phyloP scores from a whole-genome alignment of 2,113 vertebrate genomes.

The Pseudopipra pipra region DNA sequence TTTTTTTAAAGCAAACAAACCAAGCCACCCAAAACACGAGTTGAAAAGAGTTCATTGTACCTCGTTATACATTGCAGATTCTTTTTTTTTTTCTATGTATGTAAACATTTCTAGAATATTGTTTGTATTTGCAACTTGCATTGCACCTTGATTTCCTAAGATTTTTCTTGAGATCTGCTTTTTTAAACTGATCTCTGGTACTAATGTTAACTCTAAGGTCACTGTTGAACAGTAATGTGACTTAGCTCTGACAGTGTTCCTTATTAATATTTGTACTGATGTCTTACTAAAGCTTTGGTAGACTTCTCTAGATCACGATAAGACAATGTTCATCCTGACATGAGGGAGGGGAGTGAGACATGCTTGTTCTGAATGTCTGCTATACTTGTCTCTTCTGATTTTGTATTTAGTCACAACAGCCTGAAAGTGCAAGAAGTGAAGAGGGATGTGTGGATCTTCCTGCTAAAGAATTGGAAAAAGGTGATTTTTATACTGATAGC shows the following conservation, averaged over 20 bases:
- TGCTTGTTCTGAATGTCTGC: background rate
- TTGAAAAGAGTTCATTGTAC: background rate
- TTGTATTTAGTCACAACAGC: background rate
- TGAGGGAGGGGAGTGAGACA: accelerated
- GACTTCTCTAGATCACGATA: background rate
- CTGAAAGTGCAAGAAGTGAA: conserved; percentile 20
- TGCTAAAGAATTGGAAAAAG: conserved; percentile 29
- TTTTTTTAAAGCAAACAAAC: background rate
- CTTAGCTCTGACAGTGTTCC: background rate
- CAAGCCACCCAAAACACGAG: background rate
- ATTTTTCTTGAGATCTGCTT: background rate
- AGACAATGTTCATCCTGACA: background rate
- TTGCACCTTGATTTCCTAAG: background rate
- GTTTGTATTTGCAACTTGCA: background rate
- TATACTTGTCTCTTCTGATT: background rate
- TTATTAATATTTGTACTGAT: background rate
- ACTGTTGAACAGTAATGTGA: background rate
- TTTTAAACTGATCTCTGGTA: background rate
- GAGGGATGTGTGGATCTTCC: background rate
- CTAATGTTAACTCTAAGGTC: background rate
- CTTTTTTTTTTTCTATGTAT: background rate
- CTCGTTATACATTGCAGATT: background rate
- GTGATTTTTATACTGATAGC: conserved; percentile 2
- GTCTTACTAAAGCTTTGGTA: background rate
- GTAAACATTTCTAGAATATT: background rate